Evolutionary conservation across 2,797 vertebrate genomes (phyloP).

Genomic region (Microcaecilia unicolor): DNA sequence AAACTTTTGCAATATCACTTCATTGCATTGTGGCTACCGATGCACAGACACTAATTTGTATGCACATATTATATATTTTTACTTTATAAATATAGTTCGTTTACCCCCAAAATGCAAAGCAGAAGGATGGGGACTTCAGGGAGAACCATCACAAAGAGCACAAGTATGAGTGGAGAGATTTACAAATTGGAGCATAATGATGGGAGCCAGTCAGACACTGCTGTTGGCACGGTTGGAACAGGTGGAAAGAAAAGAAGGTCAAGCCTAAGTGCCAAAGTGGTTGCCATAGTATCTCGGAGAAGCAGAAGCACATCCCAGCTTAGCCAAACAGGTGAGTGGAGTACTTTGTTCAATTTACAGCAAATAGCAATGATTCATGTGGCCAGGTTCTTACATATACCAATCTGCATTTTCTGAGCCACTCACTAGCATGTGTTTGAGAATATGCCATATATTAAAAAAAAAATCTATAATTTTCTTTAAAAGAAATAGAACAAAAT

Average conservation of each 20-base stretch:
- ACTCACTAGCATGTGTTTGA: too few relatives aligned
- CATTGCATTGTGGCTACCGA: constrained; percentile 12
- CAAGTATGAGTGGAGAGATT: constrained; percentile 89
- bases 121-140: constrained; percentile 82
- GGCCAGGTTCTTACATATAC: too few relatives aligned
- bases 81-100: constrained; percentile 64
- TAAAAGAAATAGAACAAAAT: too few relatives aligned
- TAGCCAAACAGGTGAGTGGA: constrained; percentile 78
- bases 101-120: constrained; percentile 74
- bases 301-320: constrained; percentile 95
- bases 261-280: constrained; percentile 89
- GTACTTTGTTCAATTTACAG: too few relatives aligned
- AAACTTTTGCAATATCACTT: constrained; percentile 15
- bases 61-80: constrained; percentile 59
- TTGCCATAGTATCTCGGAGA: constrained; percentile 88
- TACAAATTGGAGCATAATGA: constrained; percentile 88
- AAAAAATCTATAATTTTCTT: too few relatives aligned
- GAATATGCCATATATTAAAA: too few relatives aligned
- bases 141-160: constrained; percentile 88
- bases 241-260: constrained; percentile 89
- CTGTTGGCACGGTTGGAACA: constrained; percentile 79
- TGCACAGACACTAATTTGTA: constrained; percentile 36
- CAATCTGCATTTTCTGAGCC: too few relatives aligned
- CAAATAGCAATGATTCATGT: too few relatives aligned
- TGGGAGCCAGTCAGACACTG: constrained; percentile 95